Conservation (phyloP, 2,113 vertebrate genomes). For the Piprites chloris region DNA sequence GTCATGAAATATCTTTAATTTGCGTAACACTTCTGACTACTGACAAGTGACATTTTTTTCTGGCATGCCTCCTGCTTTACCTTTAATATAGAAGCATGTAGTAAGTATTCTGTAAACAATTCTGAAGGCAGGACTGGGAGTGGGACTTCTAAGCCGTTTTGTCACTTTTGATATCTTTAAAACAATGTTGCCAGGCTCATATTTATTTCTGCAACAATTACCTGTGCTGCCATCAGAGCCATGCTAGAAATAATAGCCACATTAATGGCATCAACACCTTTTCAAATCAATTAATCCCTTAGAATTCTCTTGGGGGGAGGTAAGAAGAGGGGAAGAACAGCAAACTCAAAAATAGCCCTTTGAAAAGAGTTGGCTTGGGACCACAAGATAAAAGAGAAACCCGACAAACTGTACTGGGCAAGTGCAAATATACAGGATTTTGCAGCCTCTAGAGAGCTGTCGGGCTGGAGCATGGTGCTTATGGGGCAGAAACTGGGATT, state of each 20-base stretch:
- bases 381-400: not conserved
- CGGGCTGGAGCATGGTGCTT: not conserved
- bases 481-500: not conserved
- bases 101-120: not conserved
- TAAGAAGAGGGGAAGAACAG: not conserved
- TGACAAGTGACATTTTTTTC: not conserved
- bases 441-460: not conserved
- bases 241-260: not conserved
- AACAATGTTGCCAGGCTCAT: not conserved
- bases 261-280: not conserved
- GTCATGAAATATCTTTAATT: not conserved
- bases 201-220: not conserved
- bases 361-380: not conserved
- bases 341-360: not conserved
- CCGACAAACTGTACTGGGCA: not conserved
- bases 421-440: not conserved
- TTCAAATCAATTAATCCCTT: not conserved
- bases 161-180: not conserved
- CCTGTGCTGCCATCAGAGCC: not conserved
- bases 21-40: not conserved
- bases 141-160: not conserved
- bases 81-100: not conserved
- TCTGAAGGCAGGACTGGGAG: not conserved
- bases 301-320: not conserved
- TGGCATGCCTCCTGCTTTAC: not conserved